These are phyloP conservation scores for Salvelinus fontinalis DNA, from an alignment of 2,113 vertebrate genomes.

Conservation along the genomic window DNA sequence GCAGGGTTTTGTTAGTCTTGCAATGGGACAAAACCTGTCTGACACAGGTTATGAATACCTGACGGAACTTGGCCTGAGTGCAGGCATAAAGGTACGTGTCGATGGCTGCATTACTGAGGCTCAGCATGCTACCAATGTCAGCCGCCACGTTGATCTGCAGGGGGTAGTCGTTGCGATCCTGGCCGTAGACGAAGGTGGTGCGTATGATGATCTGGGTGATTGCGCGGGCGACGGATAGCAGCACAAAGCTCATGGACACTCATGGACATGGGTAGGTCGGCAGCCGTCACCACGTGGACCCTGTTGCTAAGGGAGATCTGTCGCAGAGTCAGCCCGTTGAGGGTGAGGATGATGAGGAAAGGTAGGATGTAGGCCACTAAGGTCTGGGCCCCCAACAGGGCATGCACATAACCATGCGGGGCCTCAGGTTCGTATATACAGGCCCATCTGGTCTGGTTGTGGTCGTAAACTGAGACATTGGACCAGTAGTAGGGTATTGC, in stretches of 20 bases:
- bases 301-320: constrained; percentile 57
- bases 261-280: constrained; percentile 58
- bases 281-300: constrained; percentile 33
- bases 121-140: constrained; percentile 68
- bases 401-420: constrained; percentile 44
- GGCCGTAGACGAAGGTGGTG: constrained; percentile 29
- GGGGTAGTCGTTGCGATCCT: constrained; percentile 56
- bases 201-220: constrained; percentile 69
- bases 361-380: constrained; percentile 25
- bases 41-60: constrained; percentile 48
- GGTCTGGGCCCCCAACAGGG: constrained; percentile 65
- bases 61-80: constrained; percentile 64
- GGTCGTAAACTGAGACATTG: constrained; percentile 50
- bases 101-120: constrained; percentile 61
- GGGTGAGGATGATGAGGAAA: constrained; percentile 45
- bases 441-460: constrained; percentile 40
- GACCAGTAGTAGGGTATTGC: constrained; percentile 68
- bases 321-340: constrained; percentile 62
- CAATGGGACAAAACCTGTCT: constrained; percentile 31
- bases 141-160: constrained; percentile 60
- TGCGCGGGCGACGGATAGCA: constrained; percentile 56
- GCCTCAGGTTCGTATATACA: constrained; percentile 56
- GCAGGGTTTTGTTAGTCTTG: constrained; percentile 14
- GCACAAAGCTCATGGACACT: constrained; percentile 66
- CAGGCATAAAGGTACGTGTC: constrained; percentile 71